Base-by-base conservation (phyloP, 2,888 invertebrate genomes). In the Dryadula phaetusa region DNA sequence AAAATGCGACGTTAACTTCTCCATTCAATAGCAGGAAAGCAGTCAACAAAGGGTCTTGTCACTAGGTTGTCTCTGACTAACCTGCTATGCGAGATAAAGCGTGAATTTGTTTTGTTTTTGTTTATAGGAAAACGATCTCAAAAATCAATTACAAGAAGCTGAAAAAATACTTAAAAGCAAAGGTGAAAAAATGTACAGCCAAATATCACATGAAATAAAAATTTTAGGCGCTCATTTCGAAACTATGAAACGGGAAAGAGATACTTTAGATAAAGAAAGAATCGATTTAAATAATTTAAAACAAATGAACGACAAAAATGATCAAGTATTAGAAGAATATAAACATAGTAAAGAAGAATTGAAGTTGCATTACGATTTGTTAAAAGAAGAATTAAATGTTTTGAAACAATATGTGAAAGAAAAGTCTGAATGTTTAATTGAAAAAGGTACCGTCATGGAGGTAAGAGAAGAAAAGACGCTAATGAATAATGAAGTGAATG, bases 161-260 rank as follows among this genome's bases (percentile, higher is more conserved):
- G 90, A 90, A 70, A 52, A 81, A 7, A 70, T 79, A 0, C 74
- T 92, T 1, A 77, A 74, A 8, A 75, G 76, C 52, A 85, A 85
- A 47, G 88, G 87, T 44, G 88, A 90, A 64, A 88, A 88, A 0
- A 85, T 92, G 87, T 81, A 85, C 10, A 25, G 44, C 0, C 87
- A 90, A 67, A 88, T 92, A 74, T 77, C 87, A 0, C 77, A 75
- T 18, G 92, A 92, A 70, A 79, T 92, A 2, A 8, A 65, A 1
- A 70, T 82, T n/a, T 71, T 92, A 8, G 87, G 87, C 20, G 69
- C 64, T 0, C 85, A 87, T 22, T 72, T 91, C 0, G 80, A 82
- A 3, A 73, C 77, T 3, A 84, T 91, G 82, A 88, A 83, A 72
- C 74, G 32, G 1, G 92, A 92, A 62, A 72, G 87, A 69, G 85